A percentile compares a stretch with the other conserved stretches of the same genome.
Evolutionary conservation across 2,888 invertebrate species (phyloP).

Genomic region (Ceramica pisi): DNA sequence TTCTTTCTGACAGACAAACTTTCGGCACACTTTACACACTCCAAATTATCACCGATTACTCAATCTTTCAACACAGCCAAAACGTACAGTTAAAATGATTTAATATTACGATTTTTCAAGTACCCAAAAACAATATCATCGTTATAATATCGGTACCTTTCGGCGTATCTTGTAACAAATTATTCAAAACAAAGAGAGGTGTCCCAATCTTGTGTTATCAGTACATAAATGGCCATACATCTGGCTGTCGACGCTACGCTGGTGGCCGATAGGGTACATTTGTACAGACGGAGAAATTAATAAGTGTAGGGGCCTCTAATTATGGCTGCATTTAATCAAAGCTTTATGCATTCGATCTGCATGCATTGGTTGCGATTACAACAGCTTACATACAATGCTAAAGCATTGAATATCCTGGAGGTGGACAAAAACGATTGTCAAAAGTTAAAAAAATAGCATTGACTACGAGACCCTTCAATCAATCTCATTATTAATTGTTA

Average conservation of each 20-base stretch:
- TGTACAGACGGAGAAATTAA: constrained; percentile 34
- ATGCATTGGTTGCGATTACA: no score
- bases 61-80: constrained; percentile 35
- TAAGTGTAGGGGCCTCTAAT: constrained; percentile 9
- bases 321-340: neutral
- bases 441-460: no score
- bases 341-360: no score
- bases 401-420: no score
- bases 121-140: constrained; percentile 52
- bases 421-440: no score
- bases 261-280: constrained; percentile 58
- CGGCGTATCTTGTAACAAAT: constrained; percentile 59
- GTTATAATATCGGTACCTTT: constrained; percentile 44
- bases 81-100: constrained; percentile 55
- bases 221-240: constrained; percentile 50
- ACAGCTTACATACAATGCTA: no score
- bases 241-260: constrained; percentile 57
- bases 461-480: no score
- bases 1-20: neutral
- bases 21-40: constrained; percentile 8
- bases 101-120: constrained; percentile 43
- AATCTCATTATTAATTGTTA: no score
- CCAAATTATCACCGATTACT: constrained; percentile 49
- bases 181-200: constrained; percentile 57
- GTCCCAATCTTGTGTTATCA: constrained; percentile 53